Percentiles rank a stretch among this genome's conserved stretches.
phyloP scores from a whole-genome alignment of 2,888 invertebrate species.

The Flabesymbios commensalis region DNA sequence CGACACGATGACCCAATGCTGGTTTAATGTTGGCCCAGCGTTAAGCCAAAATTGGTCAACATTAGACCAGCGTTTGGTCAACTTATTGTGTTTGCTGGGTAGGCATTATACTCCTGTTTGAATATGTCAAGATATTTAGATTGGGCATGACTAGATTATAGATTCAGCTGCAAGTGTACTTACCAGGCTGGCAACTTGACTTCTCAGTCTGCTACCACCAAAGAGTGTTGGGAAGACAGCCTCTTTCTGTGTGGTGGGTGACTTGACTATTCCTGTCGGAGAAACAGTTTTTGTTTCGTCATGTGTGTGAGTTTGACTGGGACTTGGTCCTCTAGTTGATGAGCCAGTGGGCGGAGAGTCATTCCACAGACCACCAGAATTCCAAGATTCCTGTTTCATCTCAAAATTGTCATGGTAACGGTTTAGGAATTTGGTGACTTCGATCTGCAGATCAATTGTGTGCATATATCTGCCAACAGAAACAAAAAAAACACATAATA shows the following conservation, averaged over 20 bases:
- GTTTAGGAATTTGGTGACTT: slow-evolving; percentile 69
- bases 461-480: slow-evolving; percentile 73
- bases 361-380: too few relatives aligned
- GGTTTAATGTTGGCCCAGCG: too few relatives aligned
- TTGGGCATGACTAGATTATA: background rate
- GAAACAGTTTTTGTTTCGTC: slow-evolving; percentile 15
- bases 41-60: too few relatives aligned
- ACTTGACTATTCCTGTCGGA: too few relatives aligned
- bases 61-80: too few relatives aligned
- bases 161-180: slow-evolving; percentile 15
- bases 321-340: background rate
- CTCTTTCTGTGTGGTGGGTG: too few relatives aligned
- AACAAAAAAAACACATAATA: too few relatives aligned
- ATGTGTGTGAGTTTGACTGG: too few relatives aligned
- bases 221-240: slow-evolving; percentile 50
- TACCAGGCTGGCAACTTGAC: slow-evolving; percentile 53
- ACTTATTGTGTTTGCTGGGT: too few relatives aligned
- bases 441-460: slow-evolving; percentile 79
- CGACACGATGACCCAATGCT: too few relatives aligned
- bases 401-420: slow-evolving; percentile 38
- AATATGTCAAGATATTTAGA: background rate
- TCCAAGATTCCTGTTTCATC: too few relatives aligned
- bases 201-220: slow-evolving; percentile 43
- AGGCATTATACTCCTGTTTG: background rate
- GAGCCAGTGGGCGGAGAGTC: background rate